Conservation (phyloP, 2,113 vertebrate genomes). For the Lamprologus ornatipinnis region DNA sequence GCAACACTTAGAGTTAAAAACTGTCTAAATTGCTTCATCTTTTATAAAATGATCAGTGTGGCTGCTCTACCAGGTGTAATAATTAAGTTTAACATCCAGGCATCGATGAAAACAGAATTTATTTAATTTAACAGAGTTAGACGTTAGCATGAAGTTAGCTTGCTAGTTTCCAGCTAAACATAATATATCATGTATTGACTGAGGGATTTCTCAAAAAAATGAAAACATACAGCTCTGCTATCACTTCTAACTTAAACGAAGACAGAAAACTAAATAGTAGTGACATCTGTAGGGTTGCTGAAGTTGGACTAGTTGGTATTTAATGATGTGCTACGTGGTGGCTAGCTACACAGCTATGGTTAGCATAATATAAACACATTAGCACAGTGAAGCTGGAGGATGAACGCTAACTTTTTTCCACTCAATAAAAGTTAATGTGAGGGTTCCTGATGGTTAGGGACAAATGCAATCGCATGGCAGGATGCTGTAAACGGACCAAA, state of each 20-base stretch:
- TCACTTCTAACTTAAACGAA: background rate
- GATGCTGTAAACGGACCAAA: too few relatives aligned
- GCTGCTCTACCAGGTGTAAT: too few relatives aligned
- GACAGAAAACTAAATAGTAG: background rate
- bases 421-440: too few relatives aligned
- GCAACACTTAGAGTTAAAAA: background rate
- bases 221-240: background rate
- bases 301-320: background rate
- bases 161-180: background rate
- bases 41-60: too few relatives aligned
- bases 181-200: background rate
- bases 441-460: too few relatives aligned
- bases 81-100: too few relatives aligned
- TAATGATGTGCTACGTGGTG: background rate
- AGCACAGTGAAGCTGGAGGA: background rate
- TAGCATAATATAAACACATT: background rate
- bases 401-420: background rate
- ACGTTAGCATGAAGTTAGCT: background rate
- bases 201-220: background rate
- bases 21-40: too few relatives aligned
- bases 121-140: background rate
- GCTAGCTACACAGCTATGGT: background rate
- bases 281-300: background rate
- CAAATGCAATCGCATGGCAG: too few relatives aligned
- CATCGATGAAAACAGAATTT: background rate